phyloP scores from a whole-genome alignment of 2,113 vertebrate species.

The Axis porcinus region DNA sequence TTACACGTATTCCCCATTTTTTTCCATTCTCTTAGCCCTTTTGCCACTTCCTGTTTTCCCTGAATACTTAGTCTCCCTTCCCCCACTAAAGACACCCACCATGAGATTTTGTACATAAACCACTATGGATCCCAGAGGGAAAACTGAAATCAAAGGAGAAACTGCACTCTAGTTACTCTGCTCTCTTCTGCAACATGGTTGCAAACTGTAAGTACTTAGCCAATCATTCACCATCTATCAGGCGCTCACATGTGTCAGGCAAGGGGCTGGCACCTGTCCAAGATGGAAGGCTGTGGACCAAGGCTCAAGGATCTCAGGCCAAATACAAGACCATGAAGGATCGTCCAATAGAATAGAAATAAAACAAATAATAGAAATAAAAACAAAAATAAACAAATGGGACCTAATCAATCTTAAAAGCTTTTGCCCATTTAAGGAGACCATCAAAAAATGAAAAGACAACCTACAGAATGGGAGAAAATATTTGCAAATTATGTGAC shows the following conservation, averaged over 20 bases:
- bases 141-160: background rate
- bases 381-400: background rate
- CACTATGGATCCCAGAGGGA: background rate
- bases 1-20: too few relatives aligned
- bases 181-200: too few relatives aligned
- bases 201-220: background rate
- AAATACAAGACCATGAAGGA: background rate
- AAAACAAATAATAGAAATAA: too few relatives aligned
- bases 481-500: background rate
- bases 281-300: accelerated
- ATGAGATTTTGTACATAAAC: background rate
- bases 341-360: too few relatives aligned
- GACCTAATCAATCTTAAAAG: background rate
- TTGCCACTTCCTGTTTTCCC: background rate
- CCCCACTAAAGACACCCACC: background rate
- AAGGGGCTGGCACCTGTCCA: background rate
- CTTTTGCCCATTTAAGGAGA: background rate
- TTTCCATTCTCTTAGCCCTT: background rate
- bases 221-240: background rate
- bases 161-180: background rate
- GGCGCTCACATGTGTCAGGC: too few relatives aligned
- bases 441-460: background rate
- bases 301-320: background rate
- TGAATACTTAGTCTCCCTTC: background rate
- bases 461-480: background rate